Evolutionary conservation across 2,113 vertebrate species (phyloP), one percentile per base, ranked within the genome.

Genomic region (Oncorhynchus mykiss): DNA sequence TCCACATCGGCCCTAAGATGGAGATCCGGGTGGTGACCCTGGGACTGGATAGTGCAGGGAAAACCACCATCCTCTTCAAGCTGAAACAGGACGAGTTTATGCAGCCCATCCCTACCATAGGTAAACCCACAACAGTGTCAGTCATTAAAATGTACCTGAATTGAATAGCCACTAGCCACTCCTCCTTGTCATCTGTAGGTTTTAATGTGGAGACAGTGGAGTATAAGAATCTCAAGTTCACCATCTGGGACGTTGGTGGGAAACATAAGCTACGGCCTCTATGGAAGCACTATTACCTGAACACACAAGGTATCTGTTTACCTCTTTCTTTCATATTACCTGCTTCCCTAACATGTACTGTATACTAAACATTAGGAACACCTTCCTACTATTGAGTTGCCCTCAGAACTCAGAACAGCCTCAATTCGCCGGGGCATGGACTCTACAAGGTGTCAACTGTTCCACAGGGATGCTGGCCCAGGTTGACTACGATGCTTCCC

Each of bases 1-100:
- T 99, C 74, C 98, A 99, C 89, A 99, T 99, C 77, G 98, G 98
- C 76, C 98, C 98, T 77, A 99, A 99, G 93, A 99, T 99, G 98
- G 98, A 99, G 93, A 99, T 99, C 86, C 95, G 97, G 0, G 98
- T 99, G 62, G 98, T 98, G 59, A 99, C 98, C 9, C 90, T 99
- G 51, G 98, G 98, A 59, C 93, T 99, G 66, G 98, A 99, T 62
- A 95, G 96, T 81, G 97, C 98, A 34, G 98, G 97, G 67, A 99
- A 99, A 93, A 99, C 98, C 78, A 99, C 98, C 77, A 99, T 99
- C 92, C 95, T 99, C 75, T 99, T 99, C 90, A 99, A 99, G 79
- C 91, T 99, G 85, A 99, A 99, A 75, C 98, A 98, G 67, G 97
- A 99, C 82, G 98, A 99, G 84, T 99, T 99, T 89, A 99, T 99